Evolutionary conservation across 2,797 vertebrate species (phyloP), one percentile per base, ranked within the genome.

Genomic region (Aphelocoma californica): DNA sequence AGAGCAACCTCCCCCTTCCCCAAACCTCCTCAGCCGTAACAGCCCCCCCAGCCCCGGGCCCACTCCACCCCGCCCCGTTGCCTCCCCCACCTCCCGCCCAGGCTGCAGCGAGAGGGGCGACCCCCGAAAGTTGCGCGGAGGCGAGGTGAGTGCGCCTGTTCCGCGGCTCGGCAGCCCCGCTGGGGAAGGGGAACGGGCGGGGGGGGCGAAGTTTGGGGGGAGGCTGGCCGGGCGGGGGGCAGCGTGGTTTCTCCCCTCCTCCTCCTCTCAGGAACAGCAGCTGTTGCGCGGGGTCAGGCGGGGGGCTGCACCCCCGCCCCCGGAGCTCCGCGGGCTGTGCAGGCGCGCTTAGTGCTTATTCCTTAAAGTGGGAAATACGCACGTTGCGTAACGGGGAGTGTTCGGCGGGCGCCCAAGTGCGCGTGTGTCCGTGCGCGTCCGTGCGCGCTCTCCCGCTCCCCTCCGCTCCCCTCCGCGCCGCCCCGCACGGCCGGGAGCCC

Each of bases 321-420:
- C 34, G 57, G 28, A 61, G 70, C 40, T 56, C 64, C 51, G 70
- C 36, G 90, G 89, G 71, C 74, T 64, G 48, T 78, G 65, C 65
- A 18, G 65, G 77, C 51, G 61, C 19, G 72, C 72, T 89, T 5
- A 2, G 6, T 16, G 60, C 40, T 29, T 18, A 45, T 75, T 67
- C 79, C 93, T 44, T 14, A 6, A 56, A 78, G 84, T 87, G 93
- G 91, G 91, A 88, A 95, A 62, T 81, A 62, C 91, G 84, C 84
- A 66, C 93, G 93, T 93, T 93, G 93, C 93, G 93, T 93, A 93
- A 95, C 91, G 83, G 38, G 82, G 73, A 71, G 69, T 23, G 88
- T 81, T 90, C 88, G 78, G 95, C 91, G 31, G 92, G 81, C 92
- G 90, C 92, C 93, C 56, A 56, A 78, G 90, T 40, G 88, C 69